Evolutionary conservation across 1,140 invertebrate genomes (phyloP), one percentile per base, ranked within the genome.

Genomic region (Trachymyrmex cornetzi): DNA sequence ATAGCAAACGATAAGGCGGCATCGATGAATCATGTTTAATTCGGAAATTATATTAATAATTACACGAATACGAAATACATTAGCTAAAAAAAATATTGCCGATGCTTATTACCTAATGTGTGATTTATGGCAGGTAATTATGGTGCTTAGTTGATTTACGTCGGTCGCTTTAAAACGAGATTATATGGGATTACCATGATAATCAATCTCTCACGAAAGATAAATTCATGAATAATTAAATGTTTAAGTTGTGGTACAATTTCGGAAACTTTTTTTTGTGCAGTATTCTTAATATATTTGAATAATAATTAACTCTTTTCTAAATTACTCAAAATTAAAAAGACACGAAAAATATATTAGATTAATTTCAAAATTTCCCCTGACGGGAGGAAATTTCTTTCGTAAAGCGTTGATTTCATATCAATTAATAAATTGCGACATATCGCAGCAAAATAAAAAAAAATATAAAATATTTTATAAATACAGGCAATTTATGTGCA

Each of bases 161-260:
- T 22, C 24, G 24, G 38, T 74, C 24, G n/a, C 38, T 48, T 57
- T 27, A 12, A 16, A 59, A 27, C 53, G 24, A 27, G 57, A 84
- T 75, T 61, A 74, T n/a, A 48, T 11, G 9, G 44, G 9, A 82
- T 82, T 84, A 61, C n/a, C 24, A 61, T 48, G 38, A 84, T 84
- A 50, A 84, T 84, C 80, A 75, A 84, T 84, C 72, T 75, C 14
- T 50, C 22, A 55, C 24, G 19, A 19, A 75, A 30, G 48, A 75
- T 74, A 75, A 61, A 74, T 84, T 75, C 38, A 34, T 48, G 69
- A 63, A 61, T 79, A 66, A 79, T 75, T 34, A 61, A 61, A 81
- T 59, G 50, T 71, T 44, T 34, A 19, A 19, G 16, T 11, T n/a
- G 34, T 30, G n/a, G 16, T 44, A 30, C 55, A 81, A 71, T 81